Base-by-base conservation (phyloP, 2,113 vertebrate species). In the Microtus pennsylvanicus region DNA sequence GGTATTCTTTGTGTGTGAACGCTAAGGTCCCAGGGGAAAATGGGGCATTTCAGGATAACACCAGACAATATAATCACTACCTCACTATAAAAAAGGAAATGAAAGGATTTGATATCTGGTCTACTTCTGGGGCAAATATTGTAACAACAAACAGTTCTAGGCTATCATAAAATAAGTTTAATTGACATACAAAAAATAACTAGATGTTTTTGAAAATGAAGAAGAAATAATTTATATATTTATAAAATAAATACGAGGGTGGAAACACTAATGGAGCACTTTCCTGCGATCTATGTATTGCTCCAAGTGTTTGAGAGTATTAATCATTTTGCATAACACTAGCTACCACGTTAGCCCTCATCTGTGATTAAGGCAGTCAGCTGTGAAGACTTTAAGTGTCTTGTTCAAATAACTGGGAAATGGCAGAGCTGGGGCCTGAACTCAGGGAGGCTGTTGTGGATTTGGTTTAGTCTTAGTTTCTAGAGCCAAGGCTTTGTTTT, bases 11-110 rank as follows among this genome's bases (percentile, higher is more conserved):
- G 12, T 70, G 50, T 87, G 11, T 65, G 74, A 65, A 5, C 52
- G 16, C 52, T 58, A 95, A 85, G 11, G 3, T 76, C n/a, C 55
- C 3, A 69, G 42, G 65, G 87, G 87, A 58, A 94, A 30, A 75
- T 3, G 75, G 91, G 69, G 8, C 19, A 47, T 72, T 94, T 90
- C n/a, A 82, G 87, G 81, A 89, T 22, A 93, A 87, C 38, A 90
- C 89, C 13, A 78, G 81, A 92, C 30, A 87, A 61, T 78, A 8
- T n/a, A 86, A 4, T n/a, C 67, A 16, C 55, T 75, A 42, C 38
- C 21, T 93, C 77, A 63, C 28, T 45, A 77, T 81, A 72, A 85
- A 92, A 65, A 92, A 74, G n/a, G 30, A 87, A 77, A 58, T 45
- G 30, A 33, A 93, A 96, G 38, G 65, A 42, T 45, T 93, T 74